These are phyloP conservation scores for Emberiza fucata DNA, from an alignment of 2,113 vertebrate species.

Conservation along the genomic window DNA sequence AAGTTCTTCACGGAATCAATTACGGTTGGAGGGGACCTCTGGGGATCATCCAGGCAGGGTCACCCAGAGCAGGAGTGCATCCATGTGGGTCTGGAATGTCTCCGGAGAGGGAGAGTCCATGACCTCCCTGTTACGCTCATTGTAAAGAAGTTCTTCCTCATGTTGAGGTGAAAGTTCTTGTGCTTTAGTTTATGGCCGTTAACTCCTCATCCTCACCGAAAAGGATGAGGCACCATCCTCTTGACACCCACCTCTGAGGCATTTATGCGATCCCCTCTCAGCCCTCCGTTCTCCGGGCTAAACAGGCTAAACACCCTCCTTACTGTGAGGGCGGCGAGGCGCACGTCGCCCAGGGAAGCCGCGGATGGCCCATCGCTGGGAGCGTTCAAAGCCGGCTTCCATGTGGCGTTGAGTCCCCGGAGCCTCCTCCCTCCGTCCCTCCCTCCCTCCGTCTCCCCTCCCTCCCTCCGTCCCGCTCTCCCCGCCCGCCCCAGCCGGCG, in stretches of 20 bases:
- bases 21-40: background rate
- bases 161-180: background rate
- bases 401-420: accelerated
- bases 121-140: background rate
- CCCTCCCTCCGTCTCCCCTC: background rate
- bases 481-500: background rate
- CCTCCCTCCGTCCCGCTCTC: background rate
- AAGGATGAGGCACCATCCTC: background rate
- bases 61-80: background rate
- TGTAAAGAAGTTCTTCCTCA: background rate
- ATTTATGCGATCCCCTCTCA: background rate
- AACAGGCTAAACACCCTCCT: too few relatives aligned
- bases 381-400: accelerated
- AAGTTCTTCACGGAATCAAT: background rate
- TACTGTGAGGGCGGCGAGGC: background rate
- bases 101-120: background rate
- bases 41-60: background rate
- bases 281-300: background rate
- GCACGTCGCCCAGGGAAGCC: background rate
- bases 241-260: background rate
- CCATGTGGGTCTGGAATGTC: background rate
- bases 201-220: background rate
- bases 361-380: accelerated
- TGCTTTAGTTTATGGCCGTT: background rate
- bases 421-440: background rate